Percentiles rank a stretch among this genome's conserved stretches.
Conservation (phyloP, 2,113 vertebrate species). For the Eretmochelys imbricata region DNA sequence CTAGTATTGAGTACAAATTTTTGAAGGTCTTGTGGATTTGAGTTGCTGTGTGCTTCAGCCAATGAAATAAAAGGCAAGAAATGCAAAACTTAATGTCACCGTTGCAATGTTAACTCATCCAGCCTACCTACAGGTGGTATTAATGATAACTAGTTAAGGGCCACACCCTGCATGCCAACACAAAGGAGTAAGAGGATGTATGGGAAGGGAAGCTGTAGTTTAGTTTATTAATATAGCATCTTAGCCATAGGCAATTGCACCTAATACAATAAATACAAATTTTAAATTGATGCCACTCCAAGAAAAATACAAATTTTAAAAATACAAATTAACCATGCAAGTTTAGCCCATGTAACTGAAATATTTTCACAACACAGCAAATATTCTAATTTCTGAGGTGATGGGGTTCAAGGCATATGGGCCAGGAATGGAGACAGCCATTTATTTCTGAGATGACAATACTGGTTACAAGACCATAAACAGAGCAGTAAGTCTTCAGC, state of each 20-base stretch:
- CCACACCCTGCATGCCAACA: background rate
- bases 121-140: background rate
- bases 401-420: background rate
- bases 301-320: background rate
- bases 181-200: background rate
- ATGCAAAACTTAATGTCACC: background rate
- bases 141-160: background rate
- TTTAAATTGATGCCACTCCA: background rate
- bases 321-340: background rate
- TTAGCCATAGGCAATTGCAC: background rate
- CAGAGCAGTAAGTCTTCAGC: background rate
- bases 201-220: background rate
- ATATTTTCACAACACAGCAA: background rate
- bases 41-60: background rate
- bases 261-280: background rate
- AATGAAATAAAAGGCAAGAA: conserved; percentile 14
- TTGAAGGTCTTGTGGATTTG: conserved; percentile 39
- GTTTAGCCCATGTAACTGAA: background rate
- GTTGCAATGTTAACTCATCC: background rate
- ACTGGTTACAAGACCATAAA: background rate
- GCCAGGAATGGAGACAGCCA: background rate
- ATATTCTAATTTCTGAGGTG: background rate
- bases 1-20: conserved; percentile 29
- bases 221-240: background rate
- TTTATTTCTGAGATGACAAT: background rate